Percentiles rank a stretch among this genome's conserved stretches.
Conservation (phyloP, 1,140 invertebrate species). For the Drosophila parabipectinata region DNA sequence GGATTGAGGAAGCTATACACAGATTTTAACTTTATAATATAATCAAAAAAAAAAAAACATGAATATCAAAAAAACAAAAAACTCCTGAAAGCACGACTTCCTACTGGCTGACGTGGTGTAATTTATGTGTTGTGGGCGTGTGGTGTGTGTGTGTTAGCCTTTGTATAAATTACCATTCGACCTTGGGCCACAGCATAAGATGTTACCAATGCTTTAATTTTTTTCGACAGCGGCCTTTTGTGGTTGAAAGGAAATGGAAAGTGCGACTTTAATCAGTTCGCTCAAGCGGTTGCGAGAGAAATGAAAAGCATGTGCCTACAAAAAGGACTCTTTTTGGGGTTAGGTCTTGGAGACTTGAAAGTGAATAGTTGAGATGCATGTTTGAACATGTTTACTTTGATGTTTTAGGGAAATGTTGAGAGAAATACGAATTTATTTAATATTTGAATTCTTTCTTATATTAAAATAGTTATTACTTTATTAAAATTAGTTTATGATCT, state of each 20-base stretch:
- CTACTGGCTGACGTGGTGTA: slow-evolving; percentile 14
- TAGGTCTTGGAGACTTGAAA: neutral
- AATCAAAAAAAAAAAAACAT: slow-evolving; percentile 17
- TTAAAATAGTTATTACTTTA: too few species aligned
- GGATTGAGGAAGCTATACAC: slow-evolving; percentile 21
- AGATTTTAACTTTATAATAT: slow-evolving; percentile 39
- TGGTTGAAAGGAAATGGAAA: slow-evolving; percentile 1
- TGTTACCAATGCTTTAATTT: slow-evolving; percentile 71
- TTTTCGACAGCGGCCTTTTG: slow-evolving; percentile 4
- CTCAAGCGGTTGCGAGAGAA: slow-evolving; percentile 11
- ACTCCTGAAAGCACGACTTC: neutral
- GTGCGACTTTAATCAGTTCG: slow-evolving; percentile 26
- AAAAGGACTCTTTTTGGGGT: slow-evolving; percentile 3
- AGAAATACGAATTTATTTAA: too few species aligned
- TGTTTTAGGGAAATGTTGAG: too few species aligned
- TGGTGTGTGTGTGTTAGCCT: slow-evolving; percentile 17
- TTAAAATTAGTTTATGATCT: too few species aligned
- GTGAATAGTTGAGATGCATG: neutral
- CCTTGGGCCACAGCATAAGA: slow-evolving; percentile 63
- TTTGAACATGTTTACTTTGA: neutral
- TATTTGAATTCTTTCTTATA: too few species aligned
- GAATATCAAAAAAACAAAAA: neutral
- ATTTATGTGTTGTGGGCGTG: slow-evolving; percentile 24
- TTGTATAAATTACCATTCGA: slow-evolving; percentile 74
- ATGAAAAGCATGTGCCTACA: slow-evolving; percentile 31